Base-by-base conservation (phyloP, 2,113 vertebrate species). In the Piliocolobus tephrosceles region DNA sequence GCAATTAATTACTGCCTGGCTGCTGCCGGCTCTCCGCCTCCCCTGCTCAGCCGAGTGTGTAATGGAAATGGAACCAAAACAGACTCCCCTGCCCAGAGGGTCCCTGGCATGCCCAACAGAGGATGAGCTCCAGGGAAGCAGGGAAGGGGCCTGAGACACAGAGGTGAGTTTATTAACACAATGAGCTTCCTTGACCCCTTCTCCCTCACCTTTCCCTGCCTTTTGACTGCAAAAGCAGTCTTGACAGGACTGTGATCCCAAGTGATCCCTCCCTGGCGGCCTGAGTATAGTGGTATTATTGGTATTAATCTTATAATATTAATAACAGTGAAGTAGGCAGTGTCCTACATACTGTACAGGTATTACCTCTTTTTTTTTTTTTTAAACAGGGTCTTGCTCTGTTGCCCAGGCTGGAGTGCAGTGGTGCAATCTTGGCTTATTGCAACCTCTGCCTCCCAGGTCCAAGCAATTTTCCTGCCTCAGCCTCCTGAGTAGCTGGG, bases 1-100 rank as follows among this genome's bases (percentile, higher is more conserved):
- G 98, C 99, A 99, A 99, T 99, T 99, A 99, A 99, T 99, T 98
- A 98, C 98, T 97, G 98, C 98, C 98, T 96, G 90, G 1, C 97
- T 23, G 98, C 97, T 94, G 89, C 93, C 4, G 95, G 93, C 91
- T 97, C 97, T 97, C 98, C 93, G 98, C 97, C 98, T 98, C 97
- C 98, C 98, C 98, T 97, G 99, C 98, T 99, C 99, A 99, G 98
- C 98, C 98, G 95, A 99, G 99, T 99, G 99, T 99, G 99, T 99
- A 99, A 99, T 99, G 98, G 99, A 99, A 99, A 99, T 98, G 99
- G 98, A 97, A 99, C 90, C 0, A 68, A 94, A 98, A 97, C 99
- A 98, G 99, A 98, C 98, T 98, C 98, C 75, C 92, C 97, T 95
- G 98, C 98, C 98, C 96, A 98, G 97, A 97, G 99, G 98, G 98